Percentiles rank a stretch among this genome's conserved stretches.
phyloP scores from a whole-genome alignment of 1,140 invertebrate species.

The roundworm (Caenorhabditis elegans) region DNA sequence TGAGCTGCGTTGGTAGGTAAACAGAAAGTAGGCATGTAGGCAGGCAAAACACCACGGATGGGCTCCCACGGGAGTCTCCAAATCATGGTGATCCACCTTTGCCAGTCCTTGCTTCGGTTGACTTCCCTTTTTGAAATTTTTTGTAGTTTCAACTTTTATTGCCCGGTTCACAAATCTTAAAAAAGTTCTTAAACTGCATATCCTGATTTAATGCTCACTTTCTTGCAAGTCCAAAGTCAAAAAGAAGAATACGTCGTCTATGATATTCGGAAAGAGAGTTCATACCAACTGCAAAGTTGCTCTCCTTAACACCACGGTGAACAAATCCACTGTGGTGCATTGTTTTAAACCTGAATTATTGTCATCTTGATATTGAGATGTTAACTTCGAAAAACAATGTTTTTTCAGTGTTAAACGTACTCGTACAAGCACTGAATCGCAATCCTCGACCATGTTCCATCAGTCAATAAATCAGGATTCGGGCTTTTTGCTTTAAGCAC shows the following conservation, averaged over 20 bases:
- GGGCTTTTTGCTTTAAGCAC: not conserved
- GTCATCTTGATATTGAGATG: not conserved
- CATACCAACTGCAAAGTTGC: not conserved
- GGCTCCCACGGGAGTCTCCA: no score
- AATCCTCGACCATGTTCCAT: slow-evolving; percentile 15
- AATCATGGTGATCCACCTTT: no score
- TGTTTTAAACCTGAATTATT: not conserved
- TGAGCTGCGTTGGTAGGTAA: no score
- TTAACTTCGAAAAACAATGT: no score
- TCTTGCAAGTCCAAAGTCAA: slow-evolving; percentile 8
- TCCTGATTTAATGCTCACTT: no score
- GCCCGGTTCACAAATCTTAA: no score
- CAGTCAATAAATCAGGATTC: not conserved
- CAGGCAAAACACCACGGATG: no score
- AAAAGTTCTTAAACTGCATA: no score
- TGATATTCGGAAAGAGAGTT: not conserved
- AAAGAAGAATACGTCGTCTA: not conserved
- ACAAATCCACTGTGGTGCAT: not conserved
- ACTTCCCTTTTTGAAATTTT: no score
- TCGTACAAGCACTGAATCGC: slow-evolving; percentile 10
- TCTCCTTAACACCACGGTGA: not conserved
- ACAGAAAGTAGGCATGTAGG: no score
- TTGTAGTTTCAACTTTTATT: no score
- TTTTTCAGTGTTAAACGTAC: not conserved
- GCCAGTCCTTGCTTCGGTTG: no score